Evolutionary conservation across 2,113 vertebrate genomes (phyloP).

Genomic region (Neofelis nebulosa): DNA sequence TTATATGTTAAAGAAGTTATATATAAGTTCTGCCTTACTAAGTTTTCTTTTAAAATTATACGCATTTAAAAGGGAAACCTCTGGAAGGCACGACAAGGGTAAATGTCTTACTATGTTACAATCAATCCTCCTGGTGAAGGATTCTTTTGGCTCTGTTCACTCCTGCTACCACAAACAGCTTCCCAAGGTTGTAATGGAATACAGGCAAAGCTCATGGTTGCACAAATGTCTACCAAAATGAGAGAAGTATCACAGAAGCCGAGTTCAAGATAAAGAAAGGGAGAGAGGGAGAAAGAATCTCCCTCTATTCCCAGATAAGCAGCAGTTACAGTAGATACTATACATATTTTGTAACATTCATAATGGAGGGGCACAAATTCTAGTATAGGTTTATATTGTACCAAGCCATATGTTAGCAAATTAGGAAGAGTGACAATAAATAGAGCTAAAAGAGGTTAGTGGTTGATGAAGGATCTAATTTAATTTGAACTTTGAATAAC

Average conservation of each 20-base stretch:
- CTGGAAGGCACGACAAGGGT: background rate
- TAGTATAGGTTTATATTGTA: background rate
- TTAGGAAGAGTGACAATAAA: background rate
- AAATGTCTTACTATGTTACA: background rate
- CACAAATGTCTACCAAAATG: background rate
- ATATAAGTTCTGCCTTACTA: background rate
- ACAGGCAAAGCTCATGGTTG: background rate
- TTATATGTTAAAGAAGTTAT: background rate
- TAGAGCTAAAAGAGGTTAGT: background rate
- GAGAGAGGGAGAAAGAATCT: too few species aligned
- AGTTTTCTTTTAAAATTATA: constrained; percentile 15
- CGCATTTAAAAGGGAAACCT: background rate
- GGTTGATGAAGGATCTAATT: background rate
- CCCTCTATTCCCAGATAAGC: background rate
- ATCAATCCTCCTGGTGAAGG: background rate
- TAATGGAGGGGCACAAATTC: background rate
- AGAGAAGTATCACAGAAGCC: background rate
- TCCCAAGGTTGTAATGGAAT: background rate
- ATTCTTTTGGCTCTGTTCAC: background rate
- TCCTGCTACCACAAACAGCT: background rate
- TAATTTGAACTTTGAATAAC: constrained; percentile 19
- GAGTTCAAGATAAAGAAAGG: background rate
- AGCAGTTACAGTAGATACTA: background rate
- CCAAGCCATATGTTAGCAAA: background rate
- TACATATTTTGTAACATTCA: background rate